phyloP scores from a whole-genome alignment of 2,888 invertebrate genomes.

The Cephus spinipes region DNA sequence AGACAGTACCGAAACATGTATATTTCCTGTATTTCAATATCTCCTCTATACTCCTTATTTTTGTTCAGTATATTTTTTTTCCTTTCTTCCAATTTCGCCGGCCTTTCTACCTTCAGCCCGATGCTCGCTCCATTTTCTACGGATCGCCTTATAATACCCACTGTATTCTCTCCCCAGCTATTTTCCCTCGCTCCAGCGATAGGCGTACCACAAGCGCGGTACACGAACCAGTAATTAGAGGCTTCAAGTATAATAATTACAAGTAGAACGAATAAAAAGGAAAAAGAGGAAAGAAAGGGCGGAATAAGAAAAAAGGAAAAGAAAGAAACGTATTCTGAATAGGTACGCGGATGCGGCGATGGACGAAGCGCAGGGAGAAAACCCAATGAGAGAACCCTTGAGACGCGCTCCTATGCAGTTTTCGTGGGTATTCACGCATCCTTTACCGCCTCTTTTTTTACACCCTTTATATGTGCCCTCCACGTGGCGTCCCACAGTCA shows the following conservation, averaged over 20 bases:
- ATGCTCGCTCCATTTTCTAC: background rate
- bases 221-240: conserved; percentile 47
- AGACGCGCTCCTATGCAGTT: conserved; percentile 19
- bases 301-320: conserved; percentile 13
- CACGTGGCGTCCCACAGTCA: background rate
- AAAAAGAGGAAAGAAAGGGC: conserved; percentile 8
- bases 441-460: background rate
- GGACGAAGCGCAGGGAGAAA: conserved; percentile 12
- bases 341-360: background rate
- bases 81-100: background rate
- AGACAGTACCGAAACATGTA: background rate
- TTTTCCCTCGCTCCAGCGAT: background rate
- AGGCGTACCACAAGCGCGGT: background rate
- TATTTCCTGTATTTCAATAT: background rate
- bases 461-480: background rate
- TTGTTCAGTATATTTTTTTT: background rate
- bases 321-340: background rate
- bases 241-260: conserved; percentile 53
- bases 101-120: background rate
- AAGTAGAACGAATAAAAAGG: conserved; percentile 36
- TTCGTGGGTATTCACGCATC: conserved; percentile 5
- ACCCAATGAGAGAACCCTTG: conserved; percentile 18
- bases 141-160: background rate
- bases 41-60: background rate
- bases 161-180: background rate